A percentile compares a stretch with the other conserved stretches of the same genome.
phyloP scores from a whole-genome alignment of 2,888 invertebrate species.

The Andrena camellia region DNA sequence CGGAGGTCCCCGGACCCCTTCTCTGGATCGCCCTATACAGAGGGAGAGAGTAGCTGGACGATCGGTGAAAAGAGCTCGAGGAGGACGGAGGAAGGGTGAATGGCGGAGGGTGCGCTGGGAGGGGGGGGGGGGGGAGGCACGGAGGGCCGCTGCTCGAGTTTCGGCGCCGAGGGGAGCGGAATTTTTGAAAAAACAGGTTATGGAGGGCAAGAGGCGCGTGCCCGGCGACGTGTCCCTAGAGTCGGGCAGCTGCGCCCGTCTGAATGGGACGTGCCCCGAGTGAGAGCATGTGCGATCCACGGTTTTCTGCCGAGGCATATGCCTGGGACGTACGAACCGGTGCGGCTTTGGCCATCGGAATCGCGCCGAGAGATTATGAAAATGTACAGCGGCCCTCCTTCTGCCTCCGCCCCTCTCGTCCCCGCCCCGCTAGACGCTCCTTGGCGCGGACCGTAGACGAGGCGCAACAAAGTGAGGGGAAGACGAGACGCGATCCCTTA shows the following conservation, averaged over 20 bases:
- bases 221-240: constrained; percentile 67
- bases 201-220: constrained; percentile 70
- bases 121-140: no score
- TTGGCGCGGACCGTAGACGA: constrained; percentile 2
- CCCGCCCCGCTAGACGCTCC: constrained; percentile 3
- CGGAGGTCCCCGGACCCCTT: no score
- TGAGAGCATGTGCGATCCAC: constrained; percentile 76
- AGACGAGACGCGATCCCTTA: no score
- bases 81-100: background rate
- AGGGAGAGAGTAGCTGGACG: background rate
- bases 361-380: constrained; percentile 63
- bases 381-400: constrained; percentile 40
- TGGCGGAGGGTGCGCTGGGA: constrained; percentile 8
- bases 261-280: constrained; percentile 72
- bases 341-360: constrained; percentile 52
- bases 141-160: constrained; percentile 33
- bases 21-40: no score
- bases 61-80: background rate
- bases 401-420: background rate
- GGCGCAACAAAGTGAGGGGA: background rate
- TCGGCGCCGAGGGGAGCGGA: constrained; percentile 46
- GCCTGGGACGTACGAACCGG: constrained; percentile 53
- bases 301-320: constrained; percentile 65
- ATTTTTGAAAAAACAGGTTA: constrained; percentile 70
- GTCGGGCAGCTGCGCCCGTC: constrained; percentile 76